Evolutionary conservation across 2,888 invertebrate species (phyloP).

Genomic region (Pemphredon lugubris): DNA sequence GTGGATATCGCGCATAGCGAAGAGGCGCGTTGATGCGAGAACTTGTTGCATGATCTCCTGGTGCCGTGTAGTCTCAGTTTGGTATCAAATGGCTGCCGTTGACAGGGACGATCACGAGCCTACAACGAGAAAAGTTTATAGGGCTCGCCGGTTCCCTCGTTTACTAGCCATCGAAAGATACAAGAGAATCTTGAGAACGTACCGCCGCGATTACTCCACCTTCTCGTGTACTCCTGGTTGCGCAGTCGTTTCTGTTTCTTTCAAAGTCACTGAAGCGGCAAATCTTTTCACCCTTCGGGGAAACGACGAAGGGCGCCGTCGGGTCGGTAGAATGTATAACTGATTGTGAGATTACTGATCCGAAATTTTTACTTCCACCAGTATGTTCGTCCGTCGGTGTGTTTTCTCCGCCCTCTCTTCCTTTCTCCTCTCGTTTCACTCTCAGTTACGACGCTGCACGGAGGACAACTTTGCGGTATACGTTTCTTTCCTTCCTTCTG

Average conservation of each 20-base stretch:
- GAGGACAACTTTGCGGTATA: too few relatives aligned
- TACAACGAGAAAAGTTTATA: background rate
- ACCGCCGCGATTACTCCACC: constrained; percentile 36
- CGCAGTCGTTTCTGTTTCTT: constrained; percentile 75
- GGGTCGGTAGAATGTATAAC: too few relatives aligned
- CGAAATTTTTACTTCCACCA: too few relatives aligned
- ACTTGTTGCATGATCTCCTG: constrained; percentile 68
- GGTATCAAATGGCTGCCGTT: constrained; percentile 74
- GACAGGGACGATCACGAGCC: constrained; percentile 28
- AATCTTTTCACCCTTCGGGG: constrained; percentile 76
- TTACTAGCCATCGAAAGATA: background rate
- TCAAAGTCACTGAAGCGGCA: constrained; percentile 77
- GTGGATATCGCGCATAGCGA: constrained; percentile 2
- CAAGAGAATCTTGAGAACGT: background rate
- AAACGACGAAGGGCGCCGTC: constrained; percentile 78
- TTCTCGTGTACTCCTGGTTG: constrained; percentile 72
- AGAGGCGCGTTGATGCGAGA: too few relatives aligned
- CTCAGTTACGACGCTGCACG: too few relatives aligned
- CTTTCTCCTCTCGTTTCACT: too few relatives aligned
- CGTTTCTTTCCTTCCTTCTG: too few relatives aligned
- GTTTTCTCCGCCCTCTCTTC: too few relatives aligned
- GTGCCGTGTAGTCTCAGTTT: constrained; percentile 70
- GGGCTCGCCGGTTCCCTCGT: background rate
- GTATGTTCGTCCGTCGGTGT: too few relatives aligned
- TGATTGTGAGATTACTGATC: too few relatives aligned